Base-by-base conservation (phyloP, 2,113 vertebrate species). In the Macquaria ambigua region DNA sequence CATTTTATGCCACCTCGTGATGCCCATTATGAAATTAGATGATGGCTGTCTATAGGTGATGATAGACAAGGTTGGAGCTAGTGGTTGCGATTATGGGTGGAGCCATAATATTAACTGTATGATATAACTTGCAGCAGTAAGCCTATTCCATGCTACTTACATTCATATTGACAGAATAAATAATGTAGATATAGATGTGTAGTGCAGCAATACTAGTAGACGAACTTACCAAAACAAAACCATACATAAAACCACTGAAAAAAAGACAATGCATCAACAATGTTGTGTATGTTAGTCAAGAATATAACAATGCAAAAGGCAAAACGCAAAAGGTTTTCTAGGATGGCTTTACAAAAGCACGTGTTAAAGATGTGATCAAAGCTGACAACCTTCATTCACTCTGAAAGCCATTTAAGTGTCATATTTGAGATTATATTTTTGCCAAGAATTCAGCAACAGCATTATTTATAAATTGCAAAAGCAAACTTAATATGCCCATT, bases 291-390 rank as follows among this genome's bases (percentile, higher is more conserved):
- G 25, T 37, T 5, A 23, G 68, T n/a, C 11, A 23, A 39, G 1
- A 58, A 58, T 41, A 41, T 56, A 41, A 37, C 69, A 7, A 25
- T 2, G 18, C 34, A 34, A 34, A 34, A 34, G 34, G 34, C 34
- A 34, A 34, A 34, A 34, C 3, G 3, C 34, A 5, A 34, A 34
- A 34, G 34, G 21, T 37, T 70, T 23, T 50, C 4, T 58, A 6
- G 5, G 53, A 41, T 53, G 23, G 28, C 69, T 59, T 74, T 28
- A 48, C 3, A 6, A 48, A 74, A 15, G 39, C 39, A 11, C 20
- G n/a, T 28, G 15, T 28, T 20, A 43, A 53, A 74, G 6, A 73
- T 28, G 58, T 16, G 15, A 74, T 62, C 39, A 75, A 75, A 75
- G 25, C 20, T 0, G 4, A 28, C 58, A 39, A 16, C 50, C 39